These are phyloP conservation scores for Cyanocitta stelleri DNA, from an alignment of 2,113 vertebrate genomes.

Conservation along the genomic window DNA sequence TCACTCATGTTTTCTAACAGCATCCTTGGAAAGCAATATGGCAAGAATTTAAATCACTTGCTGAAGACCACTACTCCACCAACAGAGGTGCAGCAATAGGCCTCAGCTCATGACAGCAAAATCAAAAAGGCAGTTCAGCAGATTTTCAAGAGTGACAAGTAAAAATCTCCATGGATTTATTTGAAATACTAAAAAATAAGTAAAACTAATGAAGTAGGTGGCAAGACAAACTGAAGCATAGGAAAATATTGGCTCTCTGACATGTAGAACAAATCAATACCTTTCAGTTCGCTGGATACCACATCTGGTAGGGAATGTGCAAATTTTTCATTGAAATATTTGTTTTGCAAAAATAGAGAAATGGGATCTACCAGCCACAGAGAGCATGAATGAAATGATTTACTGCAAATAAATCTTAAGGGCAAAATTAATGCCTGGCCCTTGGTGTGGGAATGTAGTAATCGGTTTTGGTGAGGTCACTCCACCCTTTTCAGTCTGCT, in stretches of 20 bases:
- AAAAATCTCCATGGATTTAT: background rate
- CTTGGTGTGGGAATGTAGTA: background rate
- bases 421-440: background rate
- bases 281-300: fast-evolving
- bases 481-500: background rate
- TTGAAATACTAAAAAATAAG: background rate
- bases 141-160: background rate
- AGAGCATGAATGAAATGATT: background rate
- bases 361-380: background rate
- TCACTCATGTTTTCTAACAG: background rate
- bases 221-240: background rate
- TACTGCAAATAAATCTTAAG: background rate
- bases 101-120: background rate
- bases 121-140: background rate
- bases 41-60: background rate
- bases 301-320: background rate
- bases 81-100: background rate
- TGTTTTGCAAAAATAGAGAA: background rate
- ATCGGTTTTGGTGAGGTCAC: background rate
- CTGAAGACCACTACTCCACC: background rate
- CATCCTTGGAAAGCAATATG: background rate
- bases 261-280: background rate
- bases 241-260: background rate
- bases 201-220: background rate
- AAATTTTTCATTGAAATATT: background rate